A percentile compares a stretch with the other conserved stretches of the same genome.
These are phyloP conservation scores for Nylanderia fulva DNA, from an alignment of 1,140 invertebrate genomes.

Conservation along the genomic window DNA sequence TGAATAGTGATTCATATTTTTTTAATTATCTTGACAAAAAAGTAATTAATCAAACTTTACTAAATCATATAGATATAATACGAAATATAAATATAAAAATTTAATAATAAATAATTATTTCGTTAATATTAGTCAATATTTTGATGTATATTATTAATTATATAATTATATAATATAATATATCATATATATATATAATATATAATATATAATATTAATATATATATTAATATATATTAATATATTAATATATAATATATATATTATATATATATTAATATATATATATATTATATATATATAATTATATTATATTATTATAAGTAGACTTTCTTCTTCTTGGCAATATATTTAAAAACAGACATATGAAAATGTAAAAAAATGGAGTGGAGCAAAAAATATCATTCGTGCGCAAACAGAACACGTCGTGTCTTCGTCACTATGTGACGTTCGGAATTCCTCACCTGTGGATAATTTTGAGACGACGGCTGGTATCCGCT, in stretches of 20 bases:
- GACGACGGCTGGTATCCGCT: conserved; percentile 65
- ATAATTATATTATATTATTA: neutral
- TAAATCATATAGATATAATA: too few relatives aligned
- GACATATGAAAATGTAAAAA: neutral
- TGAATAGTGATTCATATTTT: neutral
- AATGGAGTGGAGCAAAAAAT: neutral
- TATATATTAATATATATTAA: too few relatives aligned
- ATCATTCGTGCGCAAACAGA: neutral
- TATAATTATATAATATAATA: too few relatives aligned
- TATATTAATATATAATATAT: too few relatives aligned
- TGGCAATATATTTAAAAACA: neutral
- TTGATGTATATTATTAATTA: too few relatives aligned
- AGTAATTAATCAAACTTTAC: neutral
- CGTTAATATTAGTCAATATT: too few relatives aligned
- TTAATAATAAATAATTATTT: conserved; percentile 18
- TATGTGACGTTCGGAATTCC: conserved; percentile 41
- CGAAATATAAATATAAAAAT: neutral
- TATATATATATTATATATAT: too few relatives aligned
- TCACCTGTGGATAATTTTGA: conserved; percentile 71
- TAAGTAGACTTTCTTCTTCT: neutral
- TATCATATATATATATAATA: too few relatives aligned
- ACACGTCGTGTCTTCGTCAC: conserved; percentile 11
- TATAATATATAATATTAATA: too few relatives aligned
- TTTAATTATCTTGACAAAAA: neutral
- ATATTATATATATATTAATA: too few relatives aligned